Percentiles rank a stretch among this genome's conserved stretches.
These are phyloP conservation scores for Orius insidiosus DNA, from an alignment of 1,140 invertebrate species.

Conservation along the genomic window DNA sequence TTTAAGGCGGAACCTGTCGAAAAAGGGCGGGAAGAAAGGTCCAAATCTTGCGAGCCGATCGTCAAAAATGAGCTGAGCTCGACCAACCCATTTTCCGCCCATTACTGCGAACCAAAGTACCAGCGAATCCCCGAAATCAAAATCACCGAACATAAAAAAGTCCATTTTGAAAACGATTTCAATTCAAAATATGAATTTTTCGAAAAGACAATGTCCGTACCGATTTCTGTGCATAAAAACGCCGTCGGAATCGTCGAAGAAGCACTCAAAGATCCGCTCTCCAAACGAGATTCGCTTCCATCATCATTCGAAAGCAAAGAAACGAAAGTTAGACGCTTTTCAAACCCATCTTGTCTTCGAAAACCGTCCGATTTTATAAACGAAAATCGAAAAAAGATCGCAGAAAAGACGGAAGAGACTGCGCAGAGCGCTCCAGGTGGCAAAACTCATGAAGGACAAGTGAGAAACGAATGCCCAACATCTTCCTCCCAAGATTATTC, in stretches of 20 bases:
- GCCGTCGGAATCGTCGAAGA: conserved; percentile 1
- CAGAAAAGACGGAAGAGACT: too few species aligned
- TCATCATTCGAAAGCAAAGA: background rate
- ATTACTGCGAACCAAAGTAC: background rate
- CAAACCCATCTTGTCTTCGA: background rate
- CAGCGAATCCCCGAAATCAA: background rate
- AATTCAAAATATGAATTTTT: conserved; percentile 7
- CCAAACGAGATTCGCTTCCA: background rate
- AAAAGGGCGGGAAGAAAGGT: conserved; percentile 6
- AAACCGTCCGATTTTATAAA: conserved; percentile 7
- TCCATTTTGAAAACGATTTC: background rate
- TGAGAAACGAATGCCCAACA: too few species aligned
- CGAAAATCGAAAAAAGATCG: background rate
- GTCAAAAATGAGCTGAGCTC: background rate
- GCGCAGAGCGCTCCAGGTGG: too few species aligned
- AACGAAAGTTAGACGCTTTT: background rate
- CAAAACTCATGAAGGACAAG: too few species aligned
- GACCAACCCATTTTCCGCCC: conserved; percentile 1
- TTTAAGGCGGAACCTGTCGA: background rate
- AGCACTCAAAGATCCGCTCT: background rate
- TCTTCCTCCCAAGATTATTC: too few species aligned
- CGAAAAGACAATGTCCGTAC: conserved; percentile 1
- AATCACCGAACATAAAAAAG: background rate
- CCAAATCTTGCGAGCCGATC: conserved; percentile 8
- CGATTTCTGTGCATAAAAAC: conserved; percentile 1